Conservation (phyloP, 1,140 invertebrate species). For the Papilio aristodemus region DNA sequence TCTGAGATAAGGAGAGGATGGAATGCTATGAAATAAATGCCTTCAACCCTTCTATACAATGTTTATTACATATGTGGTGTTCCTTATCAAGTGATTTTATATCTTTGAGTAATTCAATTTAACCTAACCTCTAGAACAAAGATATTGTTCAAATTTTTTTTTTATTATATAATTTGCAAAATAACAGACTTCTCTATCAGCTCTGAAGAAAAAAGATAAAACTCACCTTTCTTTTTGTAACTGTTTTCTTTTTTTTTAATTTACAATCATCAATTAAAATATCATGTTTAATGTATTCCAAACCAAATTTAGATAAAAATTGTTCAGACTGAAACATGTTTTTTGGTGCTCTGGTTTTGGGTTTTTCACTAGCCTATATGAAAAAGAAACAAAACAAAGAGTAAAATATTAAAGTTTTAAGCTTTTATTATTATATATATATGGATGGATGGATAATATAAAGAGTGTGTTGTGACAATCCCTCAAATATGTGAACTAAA, state of each 20-base stretch:
- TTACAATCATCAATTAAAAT: background rate
- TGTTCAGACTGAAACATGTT: background rate
- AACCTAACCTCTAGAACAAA: too few species aligned
- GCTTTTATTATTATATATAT: background rate
- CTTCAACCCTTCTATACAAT: too few species aligned
- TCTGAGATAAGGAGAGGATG: too few species aligned
- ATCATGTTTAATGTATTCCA: constrained; percentile 12
- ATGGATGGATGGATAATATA: background rate
- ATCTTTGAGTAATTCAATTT: too few species aligned
- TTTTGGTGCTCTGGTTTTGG: background rate
- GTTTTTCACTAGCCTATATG: background rate
- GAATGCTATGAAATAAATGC: too few species aligned
- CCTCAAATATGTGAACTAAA: too few species aligned
- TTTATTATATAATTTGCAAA: too few species aligned
- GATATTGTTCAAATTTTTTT: too few species aligned
- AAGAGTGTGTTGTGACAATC: too few species aligned
- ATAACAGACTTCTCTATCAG: background rate
- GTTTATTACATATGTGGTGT: too few species aligned
- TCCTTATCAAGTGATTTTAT: too few species aligned
- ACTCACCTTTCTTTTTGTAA: background rate
- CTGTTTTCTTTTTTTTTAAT: background rate
- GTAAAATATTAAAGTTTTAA: too few species aligned
- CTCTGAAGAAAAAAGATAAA: background rate
- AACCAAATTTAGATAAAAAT: background rate
- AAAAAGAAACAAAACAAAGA: background rate